Evolutionary conservation across 2,113 vertebrate genomes (phyloP).

Genomic region (Petaurus breviceps): DNA sequence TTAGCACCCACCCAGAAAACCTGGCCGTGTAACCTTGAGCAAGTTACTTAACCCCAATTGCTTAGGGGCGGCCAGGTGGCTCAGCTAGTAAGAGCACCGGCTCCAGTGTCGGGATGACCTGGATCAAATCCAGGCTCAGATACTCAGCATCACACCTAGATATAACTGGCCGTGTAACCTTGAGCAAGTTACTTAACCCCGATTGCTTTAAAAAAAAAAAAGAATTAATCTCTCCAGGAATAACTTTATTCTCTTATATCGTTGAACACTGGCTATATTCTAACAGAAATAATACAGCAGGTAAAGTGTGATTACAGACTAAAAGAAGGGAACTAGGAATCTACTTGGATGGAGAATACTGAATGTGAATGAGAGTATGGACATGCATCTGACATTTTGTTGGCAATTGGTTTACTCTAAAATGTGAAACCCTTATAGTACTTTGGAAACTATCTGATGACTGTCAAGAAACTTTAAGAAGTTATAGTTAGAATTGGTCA

Average conservation of each 20-base stretch:
- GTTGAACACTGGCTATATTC: neutral
- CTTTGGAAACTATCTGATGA: neutral
- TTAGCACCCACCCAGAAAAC: too few species aligned
- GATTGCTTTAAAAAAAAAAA: too few species aligned
- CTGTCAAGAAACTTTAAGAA: neutral
- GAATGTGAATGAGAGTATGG: neutral
- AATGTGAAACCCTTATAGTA: neutral
- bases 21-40: too few species aligned
- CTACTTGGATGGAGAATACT: neutral
- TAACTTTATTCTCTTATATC: neutral
- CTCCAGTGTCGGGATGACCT: too few species aligned
- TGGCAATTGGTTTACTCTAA: too few species aligned
- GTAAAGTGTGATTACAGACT: neutral
- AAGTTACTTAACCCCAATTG: too few species aligned
- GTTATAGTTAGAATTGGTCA: neutral
- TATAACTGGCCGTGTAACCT: too few species aligned
- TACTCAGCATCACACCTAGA: too few species aligned
- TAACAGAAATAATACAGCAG: neutral
- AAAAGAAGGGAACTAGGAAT: neutral
- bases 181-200: too few species aligned
- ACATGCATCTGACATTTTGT: neutral
- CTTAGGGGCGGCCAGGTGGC: too few species aligned
- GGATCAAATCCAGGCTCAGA: too few species aligned
- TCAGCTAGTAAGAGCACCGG: too few species aligned
- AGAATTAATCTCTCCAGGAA: neutral